These are phyloP conservation scores for Ariolimax columbianus DNA, from an alignment of 2,888 invertebrate species.

Conservation along the genomic window DNA sequence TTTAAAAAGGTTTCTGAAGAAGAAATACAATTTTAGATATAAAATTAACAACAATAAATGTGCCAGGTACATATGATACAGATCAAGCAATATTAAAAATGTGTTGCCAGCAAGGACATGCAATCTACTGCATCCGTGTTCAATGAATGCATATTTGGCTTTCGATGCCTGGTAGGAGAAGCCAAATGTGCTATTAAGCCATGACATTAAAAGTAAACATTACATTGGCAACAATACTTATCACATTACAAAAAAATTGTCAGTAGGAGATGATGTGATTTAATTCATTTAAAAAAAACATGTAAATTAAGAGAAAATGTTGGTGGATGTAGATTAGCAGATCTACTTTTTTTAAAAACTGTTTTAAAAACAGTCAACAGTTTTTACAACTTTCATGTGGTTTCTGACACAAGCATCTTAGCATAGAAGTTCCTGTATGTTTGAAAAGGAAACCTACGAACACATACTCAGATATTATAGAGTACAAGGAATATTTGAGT, in stretches of 20 bases:
- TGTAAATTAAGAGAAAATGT: neutral
- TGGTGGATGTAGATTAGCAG: neutral
- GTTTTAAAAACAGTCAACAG: neutral
- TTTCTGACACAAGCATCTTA: neutral
- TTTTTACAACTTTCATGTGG: neutral
- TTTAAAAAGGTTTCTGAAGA: too few species aligned
- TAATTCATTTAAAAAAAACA: neutral
- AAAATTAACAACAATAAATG: neutral
- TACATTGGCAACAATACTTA: neutral
- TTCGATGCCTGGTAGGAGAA: neutral
- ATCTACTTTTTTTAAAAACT: neutral
- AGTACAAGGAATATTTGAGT: too few species aligned
- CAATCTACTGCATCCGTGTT: neutral
- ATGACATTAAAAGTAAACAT: neutral
- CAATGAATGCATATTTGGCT: neutral
- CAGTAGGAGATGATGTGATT: neutral
- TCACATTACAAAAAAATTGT: neutral
- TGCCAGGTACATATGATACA: neutral
- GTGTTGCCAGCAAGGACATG: neutral
- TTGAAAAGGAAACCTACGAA: too few species aligned
- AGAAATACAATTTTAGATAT: too few species aligned
- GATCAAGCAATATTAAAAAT: neutral
- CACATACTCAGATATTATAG: too few species aligned
- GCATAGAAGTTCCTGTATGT: too few species aligned
- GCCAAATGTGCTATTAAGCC: neutral